Base-by-base conservation (phyloP, 2,797 vertebrate genomes). In the Saxicola maurus region DNA sequence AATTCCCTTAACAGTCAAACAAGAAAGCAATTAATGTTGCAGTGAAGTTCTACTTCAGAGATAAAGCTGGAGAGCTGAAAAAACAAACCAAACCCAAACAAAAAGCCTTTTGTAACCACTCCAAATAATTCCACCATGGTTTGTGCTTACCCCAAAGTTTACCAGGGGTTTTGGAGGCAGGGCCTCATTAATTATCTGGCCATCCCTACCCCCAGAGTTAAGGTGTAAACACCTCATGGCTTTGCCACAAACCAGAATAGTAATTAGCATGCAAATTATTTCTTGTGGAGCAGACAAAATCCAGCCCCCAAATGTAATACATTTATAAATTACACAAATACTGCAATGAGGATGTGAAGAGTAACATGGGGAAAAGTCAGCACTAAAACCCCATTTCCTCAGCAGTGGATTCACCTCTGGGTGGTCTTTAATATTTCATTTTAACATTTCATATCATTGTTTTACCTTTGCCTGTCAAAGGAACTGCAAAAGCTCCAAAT, bases 281-380 rank as follows among this genome's bases (percentile, higher is more conserved):
- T 60, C 33, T 56, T 30, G 31, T 40, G 17, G 48, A 66, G 49
- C 56, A 76, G 60, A 88, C 37, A 84, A 85, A 80, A 79, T 7
- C 28, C 83, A 87, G 48, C 40, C 48, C 46, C 43, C 13, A 45
- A 52, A 73, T 7, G n/a, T 3, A 71, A 45, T 0, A 19, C 5
- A 31, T n/a, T 17, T 42, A 45, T 9, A 46, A 42, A 46, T 19
- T 4, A 53, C n/a, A 60, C 13, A 42, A 33, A 13, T 5, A 51
- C 10, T 80, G 38, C 59, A 56, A 7, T 1, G 35, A 57, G 17
- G 7, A 28, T 17, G 20, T 67, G 31, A 67, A 45, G n/a, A 53
- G 62, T 3, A 68, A 52, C 9, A 0, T 0, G 11, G 5, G 6
- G 35, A 18, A 18, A n/a, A 30, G 25, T 1, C 62, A 86, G 35